Percentiles rank a stretch among this genome's conserved stretches.
Evolutionary conservation across 1,140 invertebrate species (phyloP).

Genomic region (Drosophila carrolli): DNA sequence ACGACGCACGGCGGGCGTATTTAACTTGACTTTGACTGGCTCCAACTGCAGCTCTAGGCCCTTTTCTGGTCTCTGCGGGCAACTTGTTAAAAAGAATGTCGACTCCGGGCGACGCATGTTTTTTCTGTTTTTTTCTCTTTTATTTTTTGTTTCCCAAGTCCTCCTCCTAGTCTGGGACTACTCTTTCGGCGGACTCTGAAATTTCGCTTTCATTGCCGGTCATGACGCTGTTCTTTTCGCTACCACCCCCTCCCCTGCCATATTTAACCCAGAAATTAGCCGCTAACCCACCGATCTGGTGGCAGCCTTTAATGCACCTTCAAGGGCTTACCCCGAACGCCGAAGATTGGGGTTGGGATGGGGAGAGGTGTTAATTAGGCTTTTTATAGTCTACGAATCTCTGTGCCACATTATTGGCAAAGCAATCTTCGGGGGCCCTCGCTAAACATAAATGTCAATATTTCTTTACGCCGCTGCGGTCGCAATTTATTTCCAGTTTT

Average conservation of each 20-base stretch:
- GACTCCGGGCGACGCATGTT: slow-evolving; percentile 76
- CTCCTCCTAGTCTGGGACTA: neutral
- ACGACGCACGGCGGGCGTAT: slow-evolving; percentile 73
- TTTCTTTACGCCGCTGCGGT: slow-evolving; percentile 59
- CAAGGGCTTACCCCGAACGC: slow-evolving; percentile 31
- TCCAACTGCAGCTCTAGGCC: slow-evolving; percentile 35
- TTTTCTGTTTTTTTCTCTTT: slow-evolving; percentile 19
- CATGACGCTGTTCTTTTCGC: slow-evolving; percentile 65
- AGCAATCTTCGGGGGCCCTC: slow-evolving; percentile 19
- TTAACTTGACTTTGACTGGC: slow-evolving; percentile 72
- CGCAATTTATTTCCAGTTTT: slow-evolving; percentile 53
- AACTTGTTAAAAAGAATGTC: slow-evolving; percentile 82
- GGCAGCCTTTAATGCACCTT: slow-evolving; percentile 56
- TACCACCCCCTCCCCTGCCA: slow-evolving; percentile 43
- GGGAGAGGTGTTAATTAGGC: slow-evolving; percentile 73
- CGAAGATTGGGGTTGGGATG: neutral
- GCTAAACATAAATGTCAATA: slow-evolving; percentile 76
- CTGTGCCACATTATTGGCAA: slow-evolving; percentile 54
- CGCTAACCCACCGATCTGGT: slow-evolving; percentile 23
- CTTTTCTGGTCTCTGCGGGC: slow-evolving; percentile 62
- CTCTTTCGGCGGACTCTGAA: slow-evolving; percentile 28
- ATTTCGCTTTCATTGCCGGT: slow-evolving; percentile 76
- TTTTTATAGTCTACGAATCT: slow-evolving; percentile 55
- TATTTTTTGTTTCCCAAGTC: neutral
- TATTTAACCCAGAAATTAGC: slow-evolving; percentile 82